Evolutionary conservation across 2,888 invertebrate species (phyloP), one percentile per base, ranked within the genome.

Genomic region (Junonia oenone): DNA sequence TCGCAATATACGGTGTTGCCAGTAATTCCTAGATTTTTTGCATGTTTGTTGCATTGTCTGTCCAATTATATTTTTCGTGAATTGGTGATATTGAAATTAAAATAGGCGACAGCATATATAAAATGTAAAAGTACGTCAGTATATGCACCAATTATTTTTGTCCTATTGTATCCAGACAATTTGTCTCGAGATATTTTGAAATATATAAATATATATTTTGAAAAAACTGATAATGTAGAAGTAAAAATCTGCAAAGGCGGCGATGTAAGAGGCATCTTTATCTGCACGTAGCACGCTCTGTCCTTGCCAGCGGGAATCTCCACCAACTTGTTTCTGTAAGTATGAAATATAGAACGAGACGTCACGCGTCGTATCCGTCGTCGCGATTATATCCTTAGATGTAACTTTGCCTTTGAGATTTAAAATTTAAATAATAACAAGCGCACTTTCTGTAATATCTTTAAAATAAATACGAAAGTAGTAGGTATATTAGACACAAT

Each of bases 301-400:
- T 73, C 71, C 69, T 68, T 58, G 53, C 63, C 64, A 67, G 58
- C 61, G 62, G 65, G 66, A 71, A 68, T 69, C 59, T 67, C 57
- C 61, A 63, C 68, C 66, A 71, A 77, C 72, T 76, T 78, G 76
- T 77, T 74, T 68, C 72, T 71, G 68, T 78, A 81, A 81, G 82
- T 69, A 81, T 82, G 79, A 83, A 77, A 79, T 82, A 82, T 81
- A 75, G 67, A 73, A 65, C 65, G 65, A 65, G 60, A 63, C 64
- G 69, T 67, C 67, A 59, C 55, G 49, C 57, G 62, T 59, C 59
- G 56, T 54, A 47, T 46, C 45, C 57, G 46, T 55, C 52, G 45
- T 52, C 53, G 52, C 47, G 57, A 53, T 53, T 53, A 49, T 59
- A 57, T 62, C 50, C 55, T 43, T 52, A 57, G 46, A 45, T 58